A percentile compares a stretch with the other conserved stretches of the same genome.
Conservation (phyloP, 2,797 vertebrate genomes). For the Mus spretus region DNA sequence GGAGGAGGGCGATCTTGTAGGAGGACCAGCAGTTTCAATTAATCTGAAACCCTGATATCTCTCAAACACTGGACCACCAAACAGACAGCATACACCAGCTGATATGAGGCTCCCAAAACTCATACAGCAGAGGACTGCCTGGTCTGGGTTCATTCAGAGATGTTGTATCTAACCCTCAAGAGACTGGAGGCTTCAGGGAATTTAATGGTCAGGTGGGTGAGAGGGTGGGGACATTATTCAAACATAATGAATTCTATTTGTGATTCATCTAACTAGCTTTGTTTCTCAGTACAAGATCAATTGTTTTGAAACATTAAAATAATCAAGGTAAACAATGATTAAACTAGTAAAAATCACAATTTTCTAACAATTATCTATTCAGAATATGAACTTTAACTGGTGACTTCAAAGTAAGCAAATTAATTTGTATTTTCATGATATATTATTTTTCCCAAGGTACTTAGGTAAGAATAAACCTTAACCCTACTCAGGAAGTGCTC, state of each 20-base stretch:
- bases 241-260: slow-evolving; percentile 3
- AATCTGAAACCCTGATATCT: no score
- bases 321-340: neutral
- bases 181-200: no score
- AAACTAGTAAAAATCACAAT: neutral
- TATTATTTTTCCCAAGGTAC: neutral
- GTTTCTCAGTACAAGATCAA: neutral
- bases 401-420: neutral
- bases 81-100: no score
- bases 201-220: no score
- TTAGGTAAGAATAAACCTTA: neutral
- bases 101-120: no score
- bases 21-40: no score
- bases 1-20: no score
- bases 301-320: neutral
- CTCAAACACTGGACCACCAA: no score
- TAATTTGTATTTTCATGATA: neutral
- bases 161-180: no score
- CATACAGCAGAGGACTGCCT: no score
- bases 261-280: neutral
- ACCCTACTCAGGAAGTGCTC: neutral
- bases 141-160: no score
- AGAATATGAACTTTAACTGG: neutral
- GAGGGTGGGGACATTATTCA: neutral
- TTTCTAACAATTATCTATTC: neutral